phyloP scores from a whole-genome alignment of 2,113 vertebrate species.

The Bubo bubo region DNA sequence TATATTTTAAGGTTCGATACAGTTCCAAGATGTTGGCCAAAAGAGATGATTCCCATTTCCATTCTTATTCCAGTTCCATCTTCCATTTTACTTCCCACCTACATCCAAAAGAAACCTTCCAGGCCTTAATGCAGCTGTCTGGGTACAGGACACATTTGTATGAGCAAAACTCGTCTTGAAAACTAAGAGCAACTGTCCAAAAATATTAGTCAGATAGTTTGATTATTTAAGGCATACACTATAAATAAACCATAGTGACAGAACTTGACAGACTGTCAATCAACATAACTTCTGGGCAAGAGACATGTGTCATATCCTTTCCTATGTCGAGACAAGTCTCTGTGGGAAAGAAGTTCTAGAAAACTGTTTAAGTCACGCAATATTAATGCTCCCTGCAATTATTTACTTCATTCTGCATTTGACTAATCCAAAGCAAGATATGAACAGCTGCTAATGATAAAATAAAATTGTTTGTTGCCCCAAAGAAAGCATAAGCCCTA shows the following conservation, averaged over 20 bases:
- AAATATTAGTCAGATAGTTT: neutral
- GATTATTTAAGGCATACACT: neutral
- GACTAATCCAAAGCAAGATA: neutral
- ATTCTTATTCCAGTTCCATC: neutral
- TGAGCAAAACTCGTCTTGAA: slow-evolving; percentile 38
- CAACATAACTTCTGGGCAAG: neutral
- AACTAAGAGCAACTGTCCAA: slow-evolving; percentile 17
- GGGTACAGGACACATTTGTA: neutral
- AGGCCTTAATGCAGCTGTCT: neutral
- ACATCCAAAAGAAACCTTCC: neutral
- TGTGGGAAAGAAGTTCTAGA: neutral
- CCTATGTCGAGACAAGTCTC: neutral
- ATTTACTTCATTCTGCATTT: neutral
- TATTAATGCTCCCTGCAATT: neutral
- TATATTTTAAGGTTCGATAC: neutral
- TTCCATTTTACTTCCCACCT: neutral
- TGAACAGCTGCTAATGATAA: neutral
- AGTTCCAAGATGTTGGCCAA: neutral
- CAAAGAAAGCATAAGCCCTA: neutral
- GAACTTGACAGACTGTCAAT: slow-evolving; percentile 45
- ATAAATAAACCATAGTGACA: slow-evolving; percentile 2
- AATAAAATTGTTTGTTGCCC: neutral
- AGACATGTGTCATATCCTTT: neutral
- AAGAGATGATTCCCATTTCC: neutral
- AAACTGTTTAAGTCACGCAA: neutral